phyloP scores from a whole-genome alignment of 2,797 vertebrate species.

The Psittacula derbiana region DNA sequence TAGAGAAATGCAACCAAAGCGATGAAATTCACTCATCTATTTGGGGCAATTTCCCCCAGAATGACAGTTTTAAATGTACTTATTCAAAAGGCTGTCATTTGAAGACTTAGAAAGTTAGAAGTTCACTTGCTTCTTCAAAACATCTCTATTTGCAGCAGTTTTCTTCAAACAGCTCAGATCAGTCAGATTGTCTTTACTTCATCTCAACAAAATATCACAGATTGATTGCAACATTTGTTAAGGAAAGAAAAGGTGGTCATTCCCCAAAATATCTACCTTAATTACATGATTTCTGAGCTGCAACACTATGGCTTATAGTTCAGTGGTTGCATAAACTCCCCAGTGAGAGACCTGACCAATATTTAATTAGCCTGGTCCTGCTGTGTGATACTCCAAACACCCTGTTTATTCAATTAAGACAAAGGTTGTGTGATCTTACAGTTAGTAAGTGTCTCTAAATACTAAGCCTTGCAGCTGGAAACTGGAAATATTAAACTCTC shows the following conservation, averaged over 20 bases:
- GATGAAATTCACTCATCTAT: neutral
- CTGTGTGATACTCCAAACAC: conserved; percentile 30
- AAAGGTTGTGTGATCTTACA: conserved; percentile 7
- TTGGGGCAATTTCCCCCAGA: neutral
- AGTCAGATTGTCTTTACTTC: neutral
- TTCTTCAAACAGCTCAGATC: neutral
- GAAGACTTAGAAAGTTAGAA: neutral
- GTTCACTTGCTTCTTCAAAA: neutral
- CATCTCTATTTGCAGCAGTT: neutral
- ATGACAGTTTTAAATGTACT: neutral
- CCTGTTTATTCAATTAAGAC: conserved; percentile 51
- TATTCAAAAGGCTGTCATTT: neutral
- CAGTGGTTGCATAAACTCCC: conserved; percentile 18
- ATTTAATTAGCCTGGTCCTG: conserved; percentile 50
- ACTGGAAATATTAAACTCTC: neutral
- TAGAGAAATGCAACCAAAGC: neutral
- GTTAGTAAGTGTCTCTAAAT: neutral
- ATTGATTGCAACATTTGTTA: neutral
- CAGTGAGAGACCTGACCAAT: conserved; percentile 35
- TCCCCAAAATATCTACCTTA: neutral
- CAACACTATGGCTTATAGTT: neutral
- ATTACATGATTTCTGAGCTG: conserved; percentile 40
- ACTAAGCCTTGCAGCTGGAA: neutral
- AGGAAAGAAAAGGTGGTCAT: neutral
- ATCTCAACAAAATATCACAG: neutral